These are phyloP conservation scores for Raillietiella orientalis DNA, from an alignment of 2,888 invertebrate species.

Conservation along the genomic window DNA sequence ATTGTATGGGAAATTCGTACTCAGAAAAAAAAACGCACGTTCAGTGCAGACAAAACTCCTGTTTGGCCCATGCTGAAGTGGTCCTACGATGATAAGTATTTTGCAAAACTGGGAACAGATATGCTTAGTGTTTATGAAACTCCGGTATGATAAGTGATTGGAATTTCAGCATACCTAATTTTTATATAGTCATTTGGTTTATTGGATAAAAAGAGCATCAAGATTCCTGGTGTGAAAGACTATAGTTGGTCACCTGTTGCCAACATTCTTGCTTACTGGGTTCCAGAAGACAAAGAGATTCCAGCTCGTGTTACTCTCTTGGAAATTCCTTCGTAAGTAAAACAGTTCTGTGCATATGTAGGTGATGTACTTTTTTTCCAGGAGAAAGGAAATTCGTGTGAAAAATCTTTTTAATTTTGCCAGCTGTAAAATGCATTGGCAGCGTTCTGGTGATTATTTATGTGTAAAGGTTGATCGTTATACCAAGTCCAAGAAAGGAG, in stretches of 20 bases:
- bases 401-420: conserved; percentile 94
- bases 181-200: conserved; percentile 43
- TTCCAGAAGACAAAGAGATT: conserved; percentile 82
- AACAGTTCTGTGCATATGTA: conserved; percentile 6
- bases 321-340: conserved; percentile 40
- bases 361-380: conserved; percentile 8
- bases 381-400: conserved; percentile 48
- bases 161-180: conserved; percentile 5
- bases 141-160: conserved; percentile 20
- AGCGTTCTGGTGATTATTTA: conserved; percentile 84
- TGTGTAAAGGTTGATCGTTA: conserved; percentile 78
- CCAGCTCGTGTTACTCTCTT: conserved; percentile 78
- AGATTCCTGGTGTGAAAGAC: conserved; percentile 57
- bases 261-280: conserved; percentile 89
- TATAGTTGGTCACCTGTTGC: conserved; percentile 97
- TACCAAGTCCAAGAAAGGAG: conserved; percentile 57
- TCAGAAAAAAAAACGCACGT: conserved; percentile 66
- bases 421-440: conserved; percentile 96
- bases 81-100: conserved; percentile 83
- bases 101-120: conserved; percentile 55
- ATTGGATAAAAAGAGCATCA: conserved; percentile 75
- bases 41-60: conserved; percentile 32
- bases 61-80: conserved; percentile 87
- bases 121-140: conserved; percentile 80
- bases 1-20: conserved; percentile 93